Evolutionary conservation across 2,888 invertebrate genomes (phyloP).

Genomic region (Melanostoma scalare): DNA sequence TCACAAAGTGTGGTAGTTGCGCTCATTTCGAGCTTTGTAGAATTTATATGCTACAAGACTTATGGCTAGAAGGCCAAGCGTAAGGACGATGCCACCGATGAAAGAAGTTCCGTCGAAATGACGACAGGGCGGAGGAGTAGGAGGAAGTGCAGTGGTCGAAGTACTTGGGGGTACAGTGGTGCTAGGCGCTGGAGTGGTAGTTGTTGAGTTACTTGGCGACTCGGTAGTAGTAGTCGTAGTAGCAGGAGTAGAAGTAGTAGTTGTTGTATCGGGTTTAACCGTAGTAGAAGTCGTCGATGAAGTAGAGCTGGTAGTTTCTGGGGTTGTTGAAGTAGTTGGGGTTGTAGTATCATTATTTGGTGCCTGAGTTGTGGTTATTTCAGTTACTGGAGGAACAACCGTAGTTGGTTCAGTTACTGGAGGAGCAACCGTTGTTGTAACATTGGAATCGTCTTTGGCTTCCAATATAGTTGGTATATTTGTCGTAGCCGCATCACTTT

Average conservation of each 20-base stretch:
- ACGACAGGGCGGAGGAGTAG: constrained; percentile 79
- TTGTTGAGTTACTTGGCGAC: constrained; percentile 54
- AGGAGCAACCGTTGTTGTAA: constrained; percentile 5
- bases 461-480: background rate
- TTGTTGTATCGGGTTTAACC: constrained; percentile 52
- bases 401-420: constrained; percentile 21
- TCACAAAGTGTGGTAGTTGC: constrained; percentile 95
- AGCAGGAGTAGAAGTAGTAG: constrained; percentile 73
- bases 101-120: constrained; percentile 90
- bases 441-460: background rate
- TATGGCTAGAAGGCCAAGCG: constrained; percentile 90
- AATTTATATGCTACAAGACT: constrained; percentile 93
- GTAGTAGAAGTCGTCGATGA: constrained; percentile 69
- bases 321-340: constrained; percentile 73
- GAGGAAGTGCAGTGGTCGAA: constrained; percentile 76
- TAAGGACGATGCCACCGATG: constrained; percentile 92
- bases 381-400: background rate
- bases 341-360: constrained; percentile 71
- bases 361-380: constrained; percentile 34
- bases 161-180: constrained; percentile 75
- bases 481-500: background rate
- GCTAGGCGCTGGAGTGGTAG: constrained; percentile 67
- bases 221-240: constrained; percentile 71
- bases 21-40: constrained; percentile 92
- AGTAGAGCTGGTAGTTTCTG: constrained; percentile 74